A percentile compares a stretch with the other conserved stretches of the same genome.
phyloP scores from a whole-genome alignment of 2,888 invertebrate genomes.

The Parochlus steinenii region DNA sequence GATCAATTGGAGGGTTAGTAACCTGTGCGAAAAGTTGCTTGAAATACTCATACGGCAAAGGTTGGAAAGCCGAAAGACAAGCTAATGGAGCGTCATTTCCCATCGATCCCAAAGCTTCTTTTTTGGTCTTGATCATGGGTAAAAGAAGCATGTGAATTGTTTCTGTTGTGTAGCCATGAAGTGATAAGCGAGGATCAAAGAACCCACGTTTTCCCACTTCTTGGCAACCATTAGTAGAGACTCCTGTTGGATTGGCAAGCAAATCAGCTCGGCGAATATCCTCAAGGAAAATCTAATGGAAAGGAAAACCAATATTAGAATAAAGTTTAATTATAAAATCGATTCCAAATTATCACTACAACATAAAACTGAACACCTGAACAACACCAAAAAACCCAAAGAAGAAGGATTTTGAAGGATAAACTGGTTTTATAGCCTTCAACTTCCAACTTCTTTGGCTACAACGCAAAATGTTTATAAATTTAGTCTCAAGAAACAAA shows the following conservation, averaged over 20 bases:
- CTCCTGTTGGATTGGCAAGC: conserved; percentile 26
- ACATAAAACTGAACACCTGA: not conserved
- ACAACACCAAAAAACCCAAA: not conserved
- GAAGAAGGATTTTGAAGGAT: not conserved
- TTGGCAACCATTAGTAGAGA: conserved; percentile 22
- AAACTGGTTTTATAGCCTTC: no score
- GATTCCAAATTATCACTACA: not conserved
- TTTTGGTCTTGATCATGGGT: conserved; percentile 92
- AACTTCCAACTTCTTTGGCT: conserved; percentile 3
- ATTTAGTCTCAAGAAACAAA: conserved; percentile 3
- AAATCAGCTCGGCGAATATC: conserved; percentile 50
- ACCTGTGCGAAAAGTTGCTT: conserved; percentile 98
- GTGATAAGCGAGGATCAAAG: conserved; percentile 66
- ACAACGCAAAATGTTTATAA: not conserved
- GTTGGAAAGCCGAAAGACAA: conserved; percentile 89
- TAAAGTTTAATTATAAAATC: conserved; percentile 3
- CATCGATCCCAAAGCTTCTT: conserved; percentile 98
- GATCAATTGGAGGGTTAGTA: conserved; percentile 99
- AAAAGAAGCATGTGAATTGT: conserved; percentile 83
- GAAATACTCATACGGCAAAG: conserved; percentile 91
- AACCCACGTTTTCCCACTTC: conserved; percentile 34
- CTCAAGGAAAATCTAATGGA: conserved; percentile 58
- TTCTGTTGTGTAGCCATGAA: conserved; percentile 91
- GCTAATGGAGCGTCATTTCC: conserved; percentile 97
- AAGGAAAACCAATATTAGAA: conserved; percentile 12